Evolutionary conservation across 2,113 vertebrate genomes (phyloP), one percentile per base, ranked within the genome.

Genomic region (Coturnix japonica): DNA sequence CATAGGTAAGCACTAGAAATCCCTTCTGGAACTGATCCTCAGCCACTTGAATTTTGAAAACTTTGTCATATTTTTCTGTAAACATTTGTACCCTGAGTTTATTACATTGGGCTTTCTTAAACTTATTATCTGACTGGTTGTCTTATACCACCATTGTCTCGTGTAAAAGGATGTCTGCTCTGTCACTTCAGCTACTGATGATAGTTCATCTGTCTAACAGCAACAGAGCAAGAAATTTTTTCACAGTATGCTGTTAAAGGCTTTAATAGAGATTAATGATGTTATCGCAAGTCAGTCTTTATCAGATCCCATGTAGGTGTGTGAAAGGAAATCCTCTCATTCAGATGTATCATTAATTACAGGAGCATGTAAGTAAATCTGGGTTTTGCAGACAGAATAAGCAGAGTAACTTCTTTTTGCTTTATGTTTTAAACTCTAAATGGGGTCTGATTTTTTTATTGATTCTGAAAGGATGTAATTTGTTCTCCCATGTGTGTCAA

Each of bases 1-100:
- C 97, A 99, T 99, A 96, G 99, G 99, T 99, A 92, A 96, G 98
- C 71, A 66, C 54, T 49, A 56, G 8, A 44, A 53, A 72, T 10
- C 19, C 61, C 28, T 69, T 37, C 69, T 4, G 3, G 30, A 53
- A 51, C 33, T 1, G 1, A 19, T 75, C 61, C 12, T 39, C 81
- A 15, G 31, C 54, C 43, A 12, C 46, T 37, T 64, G 19, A 26
- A 5, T 6, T 28, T 56, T 64, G 41, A 77, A 8, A 66, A 10
- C 37, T 37, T 3, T 49, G 26, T 4, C 46, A 14, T 12, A 13
- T 22, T 89, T 41, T 66, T 13, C 30, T 21, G 2, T 31, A 9
- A 63, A 15, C 31, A 3, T 54, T 90, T 72, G 33, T 26, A 49
- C 56, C 25, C 43, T 11, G n/a, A 63, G 31, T 23, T 49, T 31